phyloP scores from a whole-genome alignment of 2,113 vertebrate species.

The Mungos mungo region DNA sequence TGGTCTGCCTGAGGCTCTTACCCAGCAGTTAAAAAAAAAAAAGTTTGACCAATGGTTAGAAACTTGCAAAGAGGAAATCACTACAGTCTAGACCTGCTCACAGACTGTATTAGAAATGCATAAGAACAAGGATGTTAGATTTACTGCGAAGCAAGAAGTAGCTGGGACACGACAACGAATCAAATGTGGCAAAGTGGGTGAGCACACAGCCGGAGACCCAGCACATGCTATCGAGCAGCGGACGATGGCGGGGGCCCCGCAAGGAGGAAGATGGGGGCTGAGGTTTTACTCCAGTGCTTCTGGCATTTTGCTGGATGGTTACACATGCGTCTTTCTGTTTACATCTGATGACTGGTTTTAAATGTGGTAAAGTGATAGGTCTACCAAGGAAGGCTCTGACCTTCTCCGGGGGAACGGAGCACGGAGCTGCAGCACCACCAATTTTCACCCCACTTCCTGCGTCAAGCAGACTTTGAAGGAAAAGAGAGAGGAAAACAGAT shows the following conservation, averaged over 20 bases:
- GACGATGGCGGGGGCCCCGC: not conserved
- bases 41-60: not conserved
- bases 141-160: constrained; percentile 38
- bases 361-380: not conserved
- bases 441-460: not conserved
- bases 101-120: not conserved
- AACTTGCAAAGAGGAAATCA: constrained; percentile 15
- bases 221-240: not conserved
- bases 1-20: not conserved
- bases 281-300: not conserved
- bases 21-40: not conserved
- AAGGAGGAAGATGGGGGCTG: not conserved
- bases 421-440: not conserved
- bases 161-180: not conserved
- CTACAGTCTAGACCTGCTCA: not conserved
- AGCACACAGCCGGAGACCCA: not conserved
- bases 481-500: not conserved
- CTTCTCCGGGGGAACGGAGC: not conserved
- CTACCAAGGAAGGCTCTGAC: not conserved
- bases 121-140: constrained; percentile 41
- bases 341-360: not conserved
- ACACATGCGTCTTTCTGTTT: not conserved
- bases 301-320: not conserved
- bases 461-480: not conserved
- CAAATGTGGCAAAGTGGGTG: not conserved